Evolutionary conservation across 92 coral and sea anemone genomes (phyloP).

Genomic region (Porites evermanni): DNA sequence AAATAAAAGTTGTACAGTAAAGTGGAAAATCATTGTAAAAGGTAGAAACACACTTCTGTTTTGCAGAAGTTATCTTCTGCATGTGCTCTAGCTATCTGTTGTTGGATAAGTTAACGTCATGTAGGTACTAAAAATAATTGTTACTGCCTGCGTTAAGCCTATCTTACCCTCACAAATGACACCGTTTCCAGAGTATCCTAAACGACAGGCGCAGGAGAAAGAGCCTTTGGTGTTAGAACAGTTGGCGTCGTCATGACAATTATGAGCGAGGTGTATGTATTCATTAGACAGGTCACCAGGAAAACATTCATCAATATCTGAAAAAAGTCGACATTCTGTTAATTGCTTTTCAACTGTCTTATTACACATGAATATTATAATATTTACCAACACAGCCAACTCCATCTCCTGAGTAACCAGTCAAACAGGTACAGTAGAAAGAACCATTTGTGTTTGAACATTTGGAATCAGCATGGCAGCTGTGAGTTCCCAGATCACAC

Average conservation of each 20-base stretch:
- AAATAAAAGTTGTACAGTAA: background rate
- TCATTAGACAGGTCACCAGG: background rate
- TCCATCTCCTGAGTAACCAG: slow-evolving; percentile 88
- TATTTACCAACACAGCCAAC: slow-evolving; percentile 75
- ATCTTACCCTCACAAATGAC: slow-evolving; percentile 84
- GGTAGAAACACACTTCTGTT: background rate
- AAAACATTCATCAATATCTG: slow-evolving; percentile 47
- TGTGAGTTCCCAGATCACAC: slow-evolving; percentile 61
- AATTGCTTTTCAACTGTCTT: too few species aligned
- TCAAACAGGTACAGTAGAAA: slow-evolving; percentile 81
- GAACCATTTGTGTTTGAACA: slow-evolving; percentile 94
- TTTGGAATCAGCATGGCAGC: slow-evolving; percentile 84
- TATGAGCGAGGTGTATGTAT: slow-evolving; percentile 62
- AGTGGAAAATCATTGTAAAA: background rate
- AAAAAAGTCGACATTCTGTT: background rate
- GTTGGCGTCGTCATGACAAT: slow-evolving; percentile 86
- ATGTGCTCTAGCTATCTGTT: background rate
- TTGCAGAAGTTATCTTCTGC: background rate
- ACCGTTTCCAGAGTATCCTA: slow-evolving; percentile 95
- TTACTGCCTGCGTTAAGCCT: background rate
- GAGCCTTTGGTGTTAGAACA: slow-evolving; percentile 94
- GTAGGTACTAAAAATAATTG: background rate
- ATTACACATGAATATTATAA: too few species aligned
- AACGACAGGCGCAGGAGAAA: slow-evolving; percentile 86
- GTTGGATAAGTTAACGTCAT: background rate